Conservation (phyloP, 2,797 vertebrate genomes). For the Phrynocephalus forsythii region DNA sequence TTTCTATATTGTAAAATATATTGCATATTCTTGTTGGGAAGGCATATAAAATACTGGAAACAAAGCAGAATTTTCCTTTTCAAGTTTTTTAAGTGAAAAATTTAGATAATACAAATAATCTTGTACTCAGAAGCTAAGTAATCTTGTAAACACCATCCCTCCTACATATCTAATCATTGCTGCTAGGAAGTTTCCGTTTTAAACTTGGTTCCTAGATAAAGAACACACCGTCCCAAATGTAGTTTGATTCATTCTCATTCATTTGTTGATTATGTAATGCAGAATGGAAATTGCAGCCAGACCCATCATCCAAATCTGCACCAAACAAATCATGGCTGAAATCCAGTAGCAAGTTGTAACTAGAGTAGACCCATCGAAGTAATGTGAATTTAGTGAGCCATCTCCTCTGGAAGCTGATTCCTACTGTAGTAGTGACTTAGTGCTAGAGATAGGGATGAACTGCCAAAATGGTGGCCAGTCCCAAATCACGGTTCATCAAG, state of each 20-base stretch:
- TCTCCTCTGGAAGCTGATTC: too few relatives aligned
- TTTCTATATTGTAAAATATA: constrained; percentile 63
- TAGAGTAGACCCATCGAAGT: too few relatives aligned
- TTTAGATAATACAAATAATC: not conserved
- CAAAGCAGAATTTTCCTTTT: not conserved
- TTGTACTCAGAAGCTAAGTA: not conserved
- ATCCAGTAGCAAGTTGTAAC: too few relatives aligned
- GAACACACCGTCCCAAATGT: constrained; percentile 17
- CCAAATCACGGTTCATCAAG: too few relatives aligned
- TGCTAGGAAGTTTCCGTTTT: not conserved
- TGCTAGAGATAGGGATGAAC: too few relatives aligned
- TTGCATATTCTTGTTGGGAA: constrained; percentile 38
- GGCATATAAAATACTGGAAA: constrained; percentile 47
- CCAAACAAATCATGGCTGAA: not conserved
- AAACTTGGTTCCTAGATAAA: not conserved
- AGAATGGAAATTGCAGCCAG: constrained; percentile 36
- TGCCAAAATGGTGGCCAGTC: too few relatives aligned
- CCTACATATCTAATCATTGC: not conserved
- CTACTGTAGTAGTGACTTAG: too few relatives aligned
- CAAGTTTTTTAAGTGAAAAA: not conserved
- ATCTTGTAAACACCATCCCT: constrained; percentile 17
- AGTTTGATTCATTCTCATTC: constrained; percentile 20
- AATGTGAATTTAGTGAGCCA: too few relatives aligned
- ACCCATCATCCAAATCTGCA: not conserved
- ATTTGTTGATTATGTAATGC: constrained; percentile 15